phyloP scores from a whole-genome alignment of 1,140 invertebrate genomes.

The Drosophila tani region DNA sequence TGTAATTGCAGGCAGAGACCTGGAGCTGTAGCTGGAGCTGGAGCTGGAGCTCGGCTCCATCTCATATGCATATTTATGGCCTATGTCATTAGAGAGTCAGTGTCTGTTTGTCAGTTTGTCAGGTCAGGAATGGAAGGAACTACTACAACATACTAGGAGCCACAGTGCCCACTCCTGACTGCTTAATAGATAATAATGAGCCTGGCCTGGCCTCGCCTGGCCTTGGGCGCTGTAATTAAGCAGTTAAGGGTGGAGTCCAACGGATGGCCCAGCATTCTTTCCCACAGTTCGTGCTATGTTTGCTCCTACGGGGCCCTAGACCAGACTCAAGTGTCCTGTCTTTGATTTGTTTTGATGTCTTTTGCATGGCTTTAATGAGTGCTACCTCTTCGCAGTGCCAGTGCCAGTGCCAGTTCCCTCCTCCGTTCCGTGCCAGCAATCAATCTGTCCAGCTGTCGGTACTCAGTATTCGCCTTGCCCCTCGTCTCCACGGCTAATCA shows the following conservation, averaged over 20 bases:
- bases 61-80: conserved; percentile 65
- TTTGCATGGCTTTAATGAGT: conserved; percentile 79
- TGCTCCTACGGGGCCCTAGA: conserved; percentile 33
- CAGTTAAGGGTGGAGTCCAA: conserved; percentile 69
- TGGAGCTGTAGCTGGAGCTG: neutral
- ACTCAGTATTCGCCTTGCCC: conserved; percentile 6
- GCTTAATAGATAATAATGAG: conserved; percentile 79
- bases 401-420: neutral
- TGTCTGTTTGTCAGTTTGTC: conserved; percentile 49
- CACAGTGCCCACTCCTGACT: conserved; percentile 50
- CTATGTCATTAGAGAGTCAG: conserved; percentile 79
- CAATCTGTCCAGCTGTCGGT: conserved; percentile 61
- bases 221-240: conserved; percentile 83
- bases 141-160: conserved; percentile 18
- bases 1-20: conserved; percentile 67
- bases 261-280: conserved; percentile 48
- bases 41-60: conserved; percentile 18
- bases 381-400: conserved; percentile 24
- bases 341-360: conserved; percentile 82
- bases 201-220: conserved; percentile 21
- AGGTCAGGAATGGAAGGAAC: conserved; percentile 48
- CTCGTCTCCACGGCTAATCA: conserved; percentile 55
- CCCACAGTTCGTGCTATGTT: conserved; percentile 60
- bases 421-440: conserved; percentile 47
- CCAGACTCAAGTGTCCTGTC: conserved; percentile 65